Percentiles rank a stretch among this genome's conserved stretches.
Conservation (phyloP, 2,113 vertebrate genomes). For the Ia io region DNA sequence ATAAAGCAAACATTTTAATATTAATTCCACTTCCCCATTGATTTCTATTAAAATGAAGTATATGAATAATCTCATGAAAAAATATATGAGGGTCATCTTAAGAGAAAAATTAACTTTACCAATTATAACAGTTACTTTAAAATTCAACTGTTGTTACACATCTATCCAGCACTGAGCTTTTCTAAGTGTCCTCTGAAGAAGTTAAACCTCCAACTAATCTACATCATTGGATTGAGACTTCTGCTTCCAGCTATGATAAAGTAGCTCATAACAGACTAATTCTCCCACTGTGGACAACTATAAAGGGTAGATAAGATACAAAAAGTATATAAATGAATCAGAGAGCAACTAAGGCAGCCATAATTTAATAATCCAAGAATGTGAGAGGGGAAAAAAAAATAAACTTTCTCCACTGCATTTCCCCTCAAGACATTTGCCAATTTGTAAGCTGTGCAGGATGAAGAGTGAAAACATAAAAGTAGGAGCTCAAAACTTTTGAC, state of each 20-base stretch:
- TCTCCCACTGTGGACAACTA: not conserved
- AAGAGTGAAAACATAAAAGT: not conserved
- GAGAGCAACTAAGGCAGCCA: not conserved
- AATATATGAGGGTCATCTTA: not conserved
- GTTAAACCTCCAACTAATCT: constrained; percentile 3
- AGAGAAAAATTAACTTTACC: not conserved
- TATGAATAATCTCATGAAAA: not conserved
- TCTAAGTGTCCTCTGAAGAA: not conserved
- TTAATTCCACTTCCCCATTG: not conserved
- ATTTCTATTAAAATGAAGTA: not conserved
- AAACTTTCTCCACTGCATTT: not conserved
- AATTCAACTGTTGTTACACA: not conserved
- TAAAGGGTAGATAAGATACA: not conserved
- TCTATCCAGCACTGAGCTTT: not conserved
- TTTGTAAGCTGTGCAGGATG: not conserved
- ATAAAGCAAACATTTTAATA: constrained; percentile 6
- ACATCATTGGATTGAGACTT: not conserved
- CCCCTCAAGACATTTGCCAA: not conserved
- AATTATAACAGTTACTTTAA: not conserved
- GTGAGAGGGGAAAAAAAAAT: not conserved
- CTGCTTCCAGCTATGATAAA: constrained; percentile 6
- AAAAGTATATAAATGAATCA: not conserved
- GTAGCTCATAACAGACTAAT: not conserved
- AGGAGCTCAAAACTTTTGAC: not conserved
- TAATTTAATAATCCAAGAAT: constrained; percentile 34